Percentiles rank a stretch among this genome's conserved stretches.
phyloP scores from a whole-genome alignment of 2,797 vertebrate genomes.

The Austrolebias charrua region DNA sequence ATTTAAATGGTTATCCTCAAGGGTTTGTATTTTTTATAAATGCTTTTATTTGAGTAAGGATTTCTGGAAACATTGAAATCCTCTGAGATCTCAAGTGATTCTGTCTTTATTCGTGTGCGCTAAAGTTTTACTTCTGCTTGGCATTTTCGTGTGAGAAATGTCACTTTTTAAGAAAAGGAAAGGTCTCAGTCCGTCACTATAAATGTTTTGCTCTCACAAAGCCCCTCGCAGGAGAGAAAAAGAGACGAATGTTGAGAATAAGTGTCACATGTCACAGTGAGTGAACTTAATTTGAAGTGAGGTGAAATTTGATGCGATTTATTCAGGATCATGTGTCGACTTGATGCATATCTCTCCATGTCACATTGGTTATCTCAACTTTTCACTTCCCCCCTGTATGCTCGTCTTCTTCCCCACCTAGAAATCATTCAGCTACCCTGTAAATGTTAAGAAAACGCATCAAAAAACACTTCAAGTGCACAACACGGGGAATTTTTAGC shows the following conservation, averaged over 20 bases:
- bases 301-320: conserved; percentile 71
- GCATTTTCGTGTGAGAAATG: conserved; percentile 35
- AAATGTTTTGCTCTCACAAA: conserved; percentile 40
- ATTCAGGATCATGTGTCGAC: conserved; percentile 69
- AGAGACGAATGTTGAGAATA: conserved; percentile 59
- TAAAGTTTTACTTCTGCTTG: conserved; percentile 10
- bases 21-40: conserved; percentile 7
- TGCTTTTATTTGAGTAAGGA: conserved; percentile 1
- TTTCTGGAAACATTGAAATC: conserved; percentile 1
- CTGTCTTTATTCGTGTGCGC: not conserved
- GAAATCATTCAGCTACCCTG: conserved; percentile 29
- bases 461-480: conserved; percentile 38
- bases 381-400: conserved; percentile 5
- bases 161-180: conserved; percentile 20
- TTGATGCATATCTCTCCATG: conserved; percentile 63
- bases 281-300: conserved; percentile 71
- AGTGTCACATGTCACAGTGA: conserved; percentile 72
- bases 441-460: conserved; percentile 39
- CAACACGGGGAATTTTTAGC: not conserved
- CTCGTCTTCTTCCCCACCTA: conserved; percentile 33
- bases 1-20: conserved; percentile 13
- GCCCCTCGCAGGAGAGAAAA: conserved; percentile 40
- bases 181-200: conserved; percentile 20
- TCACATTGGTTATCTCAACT: conserved; percentile 64
- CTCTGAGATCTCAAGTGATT: conserved; percentile 3